Conservation (phyloP, 2,797 vertebrate species). For the Trachops cirrhosus region DNA sequence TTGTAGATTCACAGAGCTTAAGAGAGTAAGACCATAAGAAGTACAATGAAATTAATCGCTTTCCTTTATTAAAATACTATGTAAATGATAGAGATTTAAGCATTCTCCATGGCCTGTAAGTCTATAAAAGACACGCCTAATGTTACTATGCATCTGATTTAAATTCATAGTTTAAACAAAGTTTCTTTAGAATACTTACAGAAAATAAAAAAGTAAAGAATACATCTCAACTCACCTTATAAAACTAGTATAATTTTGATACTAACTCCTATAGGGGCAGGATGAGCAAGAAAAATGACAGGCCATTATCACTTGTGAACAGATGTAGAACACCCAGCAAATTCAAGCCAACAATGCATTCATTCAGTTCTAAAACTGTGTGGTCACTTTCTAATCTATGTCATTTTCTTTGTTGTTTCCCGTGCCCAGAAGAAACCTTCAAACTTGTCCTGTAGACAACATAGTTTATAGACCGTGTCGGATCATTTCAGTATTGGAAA, state of each 20-base stretch:
- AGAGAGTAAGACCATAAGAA: background rate
- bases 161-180: conserved; percentile 33
- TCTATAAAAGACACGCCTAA: background rate
- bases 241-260: background rate
- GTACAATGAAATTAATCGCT: background rate
- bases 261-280: background rate
- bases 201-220: conserved; percentile 29
- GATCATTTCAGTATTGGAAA: background rate
- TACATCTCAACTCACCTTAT: background rate
- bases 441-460: background rate
- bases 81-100: background rate
- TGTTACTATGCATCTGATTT: background rate
- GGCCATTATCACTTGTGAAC: background rate
- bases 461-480: background rate
- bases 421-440: background rate
- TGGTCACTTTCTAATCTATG: background rate
- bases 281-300: background rate
- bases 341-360: background rate
- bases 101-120: background rate
- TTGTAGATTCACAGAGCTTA: background rate
- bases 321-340: background rate
- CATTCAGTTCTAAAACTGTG: background rate
- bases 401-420: background rate
- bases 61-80: background rate
- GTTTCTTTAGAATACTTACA: background rate